phyloP scores from a whole-genome alignment of 2,113 vertebrate species.

The Thunnus maccoyii region DNA sequence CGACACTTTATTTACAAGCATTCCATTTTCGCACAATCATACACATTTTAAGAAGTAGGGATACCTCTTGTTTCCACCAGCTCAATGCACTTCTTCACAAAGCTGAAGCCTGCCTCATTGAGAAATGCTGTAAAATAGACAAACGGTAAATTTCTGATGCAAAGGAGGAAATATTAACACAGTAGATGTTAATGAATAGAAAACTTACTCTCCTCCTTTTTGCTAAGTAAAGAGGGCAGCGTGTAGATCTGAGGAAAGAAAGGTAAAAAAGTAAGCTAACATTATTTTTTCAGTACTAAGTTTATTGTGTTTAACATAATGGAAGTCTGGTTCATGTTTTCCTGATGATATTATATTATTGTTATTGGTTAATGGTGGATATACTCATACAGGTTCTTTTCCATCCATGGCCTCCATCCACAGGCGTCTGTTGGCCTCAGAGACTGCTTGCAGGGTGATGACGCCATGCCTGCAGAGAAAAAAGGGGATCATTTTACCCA shows the following conservation, averaged over 20 bases:
- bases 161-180: not conserved
- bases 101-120: conserved; percentile 95
- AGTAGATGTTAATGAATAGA: not conserved
- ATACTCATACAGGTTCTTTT: conserved; percentile 91
- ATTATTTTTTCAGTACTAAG: not conserved
- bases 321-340: not conserved
- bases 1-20: not conserved
- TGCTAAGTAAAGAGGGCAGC: conserved; percentile 95
- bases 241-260: conserved; percentile 92
- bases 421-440: conserved; percentile 94
- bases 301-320: not conserved
- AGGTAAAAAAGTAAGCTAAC: not conserved
- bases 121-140: conserved; percentile 89
- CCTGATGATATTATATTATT: not conserved
- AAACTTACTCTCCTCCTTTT: conserved; percentile 98
- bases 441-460: conserved; percentile 95
- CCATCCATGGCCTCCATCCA: conserved; percentile 99
- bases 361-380: not conserved
- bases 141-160: not conserved
- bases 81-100: conserved; percentile 94
- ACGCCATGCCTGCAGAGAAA: conserved; percentile 90
- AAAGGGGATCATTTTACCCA: not conserved
- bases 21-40: not conserved
- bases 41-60: conserved; percentile 12
- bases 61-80: conserved; percentile 93